Base-by-base conservation (phyloP, 2,113 vertebrate species). In the Microtus ochrogaster region DNA sequence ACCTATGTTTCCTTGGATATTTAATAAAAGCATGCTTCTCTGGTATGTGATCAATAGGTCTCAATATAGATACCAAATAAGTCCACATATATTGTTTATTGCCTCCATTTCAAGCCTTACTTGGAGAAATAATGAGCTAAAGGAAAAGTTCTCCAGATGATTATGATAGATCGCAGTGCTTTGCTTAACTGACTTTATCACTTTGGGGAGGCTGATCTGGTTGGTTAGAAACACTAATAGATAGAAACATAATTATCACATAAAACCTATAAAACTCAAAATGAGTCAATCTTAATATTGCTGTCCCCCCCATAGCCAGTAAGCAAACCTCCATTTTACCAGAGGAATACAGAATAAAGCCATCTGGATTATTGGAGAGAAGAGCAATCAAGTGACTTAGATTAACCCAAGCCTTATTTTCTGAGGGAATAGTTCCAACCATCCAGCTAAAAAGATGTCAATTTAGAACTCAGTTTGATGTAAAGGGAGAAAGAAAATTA, bases 391-490 rank as follows among this genome's bases (percentile, higher is more conserved):
- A 97, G 86, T 97, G 95, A 79, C 95, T 96, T 94, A 96, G 91
- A 97, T 95, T 92, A 97, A 95, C 65, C 86, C n/a, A 0, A 93
- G 94, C 83, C 86, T 97, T 96, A 95, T 96, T 97, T 97, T 96
- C 97, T 0, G 1, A 94, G 91, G 96, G 96, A 98, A 94, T 95
- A 94, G 24, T 66, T 98, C 61, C 89, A 97, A 84, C 86, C 70
- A 94, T 88, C 74, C 91, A 97, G 83, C 91, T 96, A 97, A 95
- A 97, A 93, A 74, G 86, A 98, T 97, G 96, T 79, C 95, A 96
- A 96, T 97, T 97, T 96, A 95, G 92, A 97, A 93, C 96, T 97
- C 96, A 96, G 94, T 97, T 97, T 97, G 96, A 97, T 95, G 91
- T 95, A 94, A 95, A 95, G 61, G 76, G 83, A 88, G 94, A 95